Evolutionary conservation across 2,888 invertebrate genomes (phyloP).

Genomic region (Tortrix viridana): DNA sequence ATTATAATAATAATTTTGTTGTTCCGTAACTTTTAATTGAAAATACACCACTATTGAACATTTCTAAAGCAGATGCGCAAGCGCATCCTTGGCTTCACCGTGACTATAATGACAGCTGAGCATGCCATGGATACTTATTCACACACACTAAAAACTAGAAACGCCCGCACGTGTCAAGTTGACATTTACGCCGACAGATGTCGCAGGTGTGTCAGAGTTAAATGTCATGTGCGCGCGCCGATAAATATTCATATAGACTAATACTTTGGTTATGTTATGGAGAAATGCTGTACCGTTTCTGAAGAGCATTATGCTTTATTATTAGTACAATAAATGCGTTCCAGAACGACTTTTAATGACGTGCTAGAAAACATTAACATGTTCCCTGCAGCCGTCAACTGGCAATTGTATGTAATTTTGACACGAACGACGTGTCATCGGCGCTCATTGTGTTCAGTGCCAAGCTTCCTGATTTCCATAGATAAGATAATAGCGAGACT

Average conservation of each 20-base stretch:
- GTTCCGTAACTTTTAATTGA: too few relatives aligned
- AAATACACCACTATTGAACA: neutral
- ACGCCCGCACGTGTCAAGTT: slow-evolving; percentile 24
- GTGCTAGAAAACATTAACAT: neutral
- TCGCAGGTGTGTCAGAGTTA: slow-evolving; percentile 42
- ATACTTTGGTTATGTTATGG: slow-evolving; percentile 45
- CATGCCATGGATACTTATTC: slow-evolving; percentile 17
- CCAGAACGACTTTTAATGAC: slow-evolving; percentile 1
- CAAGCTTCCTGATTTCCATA: too few relatives aligned
- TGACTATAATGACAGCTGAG: slow-evolving; percentile 30
- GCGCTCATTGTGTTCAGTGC: too few relatives aligned
- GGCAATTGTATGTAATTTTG: too few relatives aligned
- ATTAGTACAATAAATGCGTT: slow-evolving; percentile 15
- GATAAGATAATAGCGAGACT: too few relatives aligned
- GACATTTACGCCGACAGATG: slow-evolving; percentile 30
- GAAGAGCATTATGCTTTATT: slow-evolving; percentile 35
- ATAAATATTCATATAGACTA: slow-evolving; percentile 42
- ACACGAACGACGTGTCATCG: too few relatives aligned
- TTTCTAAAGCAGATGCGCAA: slow-evolving; percentile 7
- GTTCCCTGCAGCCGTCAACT: too few relatives aligned
- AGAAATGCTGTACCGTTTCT: slow-evolving; percentile 44
- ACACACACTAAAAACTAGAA: slow-evolving; percentile 15
- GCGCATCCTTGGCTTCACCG: slow-evolving; percentile 20
- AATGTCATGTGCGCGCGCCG: slow-evolving; percentile 43
- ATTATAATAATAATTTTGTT: too few relatives aligned